These are phyloP conservation scores for Tridacna crocea DNA, from an alignment of 2,888 invertebrate genomes.

Conservation along the genomic window DNA sequence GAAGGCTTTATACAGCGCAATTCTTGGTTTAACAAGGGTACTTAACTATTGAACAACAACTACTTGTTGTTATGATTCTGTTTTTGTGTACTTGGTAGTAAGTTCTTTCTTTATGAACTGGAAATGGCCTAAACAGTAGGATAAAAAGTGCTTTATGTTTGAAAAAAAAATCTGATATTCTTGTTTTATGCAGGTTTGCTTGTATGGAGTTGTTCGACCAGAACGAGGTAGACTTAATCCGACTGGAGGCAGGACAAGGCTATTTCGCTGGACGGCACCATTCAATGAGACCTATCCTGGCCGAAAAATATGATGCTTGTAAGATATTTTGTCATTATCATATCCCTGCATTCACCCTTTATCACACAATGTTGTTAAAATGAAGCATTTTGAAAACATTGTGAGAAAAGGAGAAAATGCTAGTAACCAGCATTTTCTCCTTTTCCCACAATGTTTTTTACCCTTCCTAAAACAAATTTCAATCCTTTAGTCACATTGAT, in stretches of 20 bases:
- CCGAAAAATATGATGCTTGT: constrained; percentile 80
- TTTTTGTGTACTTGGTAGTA: no score
- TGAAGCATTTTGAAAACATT: background rate
- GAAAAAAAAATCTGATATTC: background rate
- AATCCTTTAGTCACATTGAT: background rate
- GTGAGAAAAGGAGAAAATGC: constrained; percentile 2
- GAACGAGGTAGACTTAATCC: constrained; percentile 92
- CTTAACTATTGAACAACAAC: no score
- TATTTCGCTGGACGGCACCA: constrained; percentile 96
- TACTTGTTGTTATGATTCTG: no score
- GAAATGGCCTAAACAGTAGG: no score
- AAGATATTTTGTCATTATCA: background rate
- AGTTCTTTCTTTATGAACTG: no score
- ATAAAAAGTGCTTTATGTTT: no score
- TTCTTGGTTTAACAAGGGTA: no score
- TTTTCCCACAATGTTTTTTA: background rate
- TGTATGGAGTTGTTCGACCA: constrained; percentile 94
- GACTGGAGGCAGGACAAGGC: constrained; percentile 97
- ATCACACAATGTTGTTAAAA: background rate
- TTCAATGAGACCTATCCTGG: constrained; percentile 93
- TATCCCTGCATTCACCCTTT: background rate
- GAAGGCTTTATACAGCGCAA: no score
- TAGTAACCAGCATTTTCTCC: background rate
- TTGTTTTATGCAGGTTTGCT: constrained; percentile 91
- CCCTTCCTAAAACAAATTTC: background rate